Percentiles rank a stretch among this genome's conserved stretches.
Conservation (phyloP, 2,888 invertebrate genomes). For the Dichetophora obliterata region DNA sequence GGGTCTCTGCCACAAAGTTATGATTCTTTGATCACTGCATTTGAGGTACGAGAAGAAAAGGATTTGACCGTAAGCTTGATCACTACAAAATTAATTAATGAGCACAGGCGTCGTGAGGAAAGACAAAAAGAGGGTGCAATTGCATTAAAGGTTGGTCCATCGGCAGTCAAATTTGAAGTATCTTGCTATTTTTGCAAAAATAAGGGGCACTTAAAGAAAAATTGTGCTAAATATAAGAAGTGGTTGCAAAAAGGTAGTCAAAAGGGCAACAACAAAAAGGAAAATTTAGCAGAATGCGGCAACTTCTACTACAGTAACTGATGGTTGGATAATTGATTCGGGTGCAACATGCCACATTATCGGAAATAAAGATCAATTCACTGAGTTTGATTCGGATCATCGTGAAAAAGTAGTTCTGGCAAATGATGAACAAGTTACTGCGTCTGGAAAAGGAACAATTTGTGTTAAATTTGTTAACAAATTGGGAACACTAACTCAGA, state of each 20-base stretch:
- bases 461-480: not conserved
- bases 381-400: not conserved
- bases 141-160: conserved; percentile 10
- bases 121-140: conserved; percentile 12
- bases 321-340: conserved; percentile 40
- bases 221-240: conserved; percentile 22
- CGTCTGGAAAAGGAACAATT: not conserved
- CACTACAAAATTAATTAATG: conserved; percentile 29
- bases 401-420: conserved; percentile 26
- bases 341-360: conserved; percentile 35
- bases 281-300: conserved; percentile 27
- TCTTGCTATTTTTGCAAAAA: conserved; percentile 39
- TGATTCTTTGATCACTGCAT: conserved; percentile 38
- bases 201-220: too few species aligned
- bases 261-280: conserved; percentile 24
- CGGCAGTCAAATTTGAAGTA: not conserved
- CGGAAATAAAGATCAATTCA: conserved; percentile 9
- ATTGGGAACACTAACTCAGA: not conserved
- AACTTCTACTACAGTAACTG: not conserved
- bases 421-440: conserved; percentile 15
- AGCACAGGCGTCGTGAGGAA: conserved; percentile 37
- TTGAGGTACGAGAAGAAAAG: conserved; percentile 35
- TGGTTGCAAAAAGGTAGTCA: conserved; percentile 13
- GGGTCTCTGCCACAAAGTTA: conserved; percentile 39
- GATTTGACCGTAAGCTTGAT: conserved; percentile 38